These are phyloP conservation scores for Fregata magnificens DNA, from an alignment of 2,113 vertebrate genomes.

Conservation along the genomic window DNA sequence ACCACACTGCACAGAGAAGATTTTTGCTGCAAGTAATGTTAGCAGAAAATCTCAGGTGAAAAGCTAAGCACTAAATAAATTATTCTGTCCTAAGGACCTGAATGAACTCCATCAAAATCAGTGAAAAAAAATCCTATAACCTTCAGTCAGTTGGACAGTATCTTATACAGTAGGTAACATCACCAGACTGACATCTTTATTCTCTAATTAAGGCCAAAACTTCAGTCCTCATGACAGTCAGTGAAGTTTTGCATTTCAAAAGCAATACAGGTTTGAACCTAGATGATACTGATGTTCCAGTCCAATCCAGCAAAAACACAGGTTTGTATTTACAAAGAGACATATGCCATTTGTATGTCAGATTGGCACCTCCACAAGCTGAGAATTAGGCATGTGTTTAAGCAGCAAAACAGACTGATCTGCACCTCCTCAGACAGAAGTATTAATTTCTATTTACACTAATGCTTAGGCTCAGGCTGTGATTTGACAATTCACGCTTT, in stretches of 20 bases:
- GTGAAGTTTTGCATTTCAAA: not conserved
- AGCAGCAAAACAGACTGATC: not conserved
- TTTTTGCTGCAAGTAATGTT: not conserved
- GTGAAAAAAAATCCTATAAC: not conserved
- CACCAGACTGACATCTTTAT: not conserved
- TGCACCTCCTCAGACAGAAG: not conserved
- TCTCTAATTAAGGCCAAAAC: not conserved
- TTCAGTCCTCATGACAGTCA: not conserved
- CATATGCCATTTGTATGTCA: fast-evolving
- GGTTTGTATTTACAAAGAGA: not conserved
- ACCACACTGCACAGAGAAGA: not conserved
- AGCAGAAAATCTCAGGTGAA: not conserved
- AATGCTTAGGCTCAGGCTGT: not conserved
- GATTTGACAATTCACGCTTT: not conserved
- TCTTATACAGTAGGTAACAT: not conserved
- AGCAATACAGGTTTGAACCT: not conserved
- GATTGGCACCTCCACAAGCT: not conserved
- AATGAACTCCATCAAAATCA: not conserved
- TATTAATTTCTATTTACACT: not conserved
- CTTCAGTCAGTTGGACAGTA: not conserved
- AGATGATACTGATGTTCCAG: not conserved
- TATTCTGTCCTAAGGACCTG: not conserved
- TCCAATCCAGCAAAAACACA: not conserved
- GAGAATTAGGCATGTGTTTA: not conserved
- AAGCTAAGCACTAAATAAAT: not conserved